Base-by-base conservation (phyloP, 2,888 invertebrate genomes). In the Dolichopus griseipennis region DNA sequence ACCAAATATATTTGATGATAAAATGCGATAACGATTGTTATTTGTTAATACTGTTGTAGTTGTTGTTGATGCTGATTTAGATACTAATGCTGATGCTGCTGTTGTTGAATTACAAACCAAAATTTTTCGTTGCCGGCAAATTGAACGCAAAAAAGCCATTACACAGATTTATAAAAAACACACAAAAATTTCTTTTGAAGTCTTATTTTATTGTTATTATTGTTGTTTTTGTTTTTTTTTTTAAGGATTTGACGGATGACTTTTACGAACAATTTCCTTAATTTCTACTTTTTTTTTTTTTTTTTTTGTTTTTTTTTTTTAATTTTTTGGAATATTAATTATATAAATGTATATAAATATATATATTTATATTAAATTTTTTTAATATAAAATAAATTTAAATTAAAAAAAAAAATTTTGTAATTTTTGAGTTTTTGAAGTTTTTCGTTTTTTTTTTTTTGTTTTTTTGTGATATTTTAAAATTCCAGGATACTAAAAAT, bases 141-240 rank as follows among this genome's bases (percentile, higher is more conserved):
- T 73, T 70, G 78, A 77, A 75, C 81, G 81, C 76, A 81, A 77
- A 77, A 81, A 80, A 77, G 81, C 81, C 81, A 81, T 81, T 78
- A 79, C 80, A 78, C 64, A 64, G 18, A 52, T 2, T 52, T 52
- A n/a, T n/a, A n/a, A n/a, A n/a, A n/a, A n/a, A n/a, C n/a, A n/a
- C n/a, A n/a, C n/a, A 52, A n/a, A 52, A 18, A 52, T n/a, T 52
- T 15, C 2, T 52, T 52, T 52, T 27, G 5, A 27, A 27, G 5
- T 27, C 27, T 27, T 27, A 27, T 2, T 27, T 52, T 52, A 3
- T 18, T 52, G 15, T 52, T 52, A 2, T 12, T 15, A 18, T 6
- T 52, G 9, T 52, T 12, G 6, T 7, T 52, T 52, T 52, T 52
- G 15, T 52, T 52, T 18, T n/a, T n/a, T n/a, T n/a, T n/a, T n/a